Evolutionary conservation across 2,113 vertebrate genomes (phyloP).

Genomic region (Sturnira hondurensis): DNA sequence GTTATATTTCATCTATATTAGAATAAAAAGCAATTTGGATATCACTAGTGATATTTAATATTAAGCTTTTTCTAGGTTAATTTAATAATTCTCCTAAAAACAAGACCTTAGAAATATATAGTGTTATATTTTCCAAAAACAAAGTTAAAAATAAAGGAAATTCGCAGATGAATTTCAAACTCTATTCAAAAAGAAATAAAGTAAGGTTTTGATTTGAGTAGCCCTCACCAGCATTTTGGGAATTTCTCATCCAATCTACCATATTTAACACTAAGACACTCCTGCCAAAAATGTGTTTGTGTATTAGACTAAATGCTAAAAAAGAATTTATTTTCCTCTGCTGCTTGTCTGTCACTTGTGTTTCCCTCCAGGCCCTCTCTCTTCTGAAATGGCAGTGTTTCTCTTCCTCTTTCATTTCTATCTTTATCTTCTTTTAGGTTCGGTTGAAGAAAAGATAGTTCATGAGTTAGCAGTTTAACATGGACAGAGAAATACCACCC

Average conservation of each 20-base stretch:
- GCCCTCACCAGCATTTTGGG: not conserved
- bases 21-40: conserved; percentile 36
- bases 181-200: not conserved
- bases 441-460: not conserved
- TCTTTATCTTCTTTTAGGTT: not conserved
- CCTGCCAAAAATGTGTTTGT: not conserved
- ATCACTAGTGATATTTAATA: conserved; percentile 19
- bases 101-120: not conserved
- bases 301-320: not conserved
- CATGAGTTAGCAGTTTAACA: conserved; percentile 23
- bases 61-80: conserved; percentile 17
- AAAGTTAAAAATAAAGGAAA: not conserved
- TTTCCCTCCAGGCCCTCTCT: not conserved
- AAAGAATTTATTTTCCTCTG: not conserved
- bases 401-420: not conserved
- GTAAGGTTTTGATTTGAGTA: conserved; percentile 13
- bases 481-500: not conserved
- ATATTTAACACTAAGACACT: not conserved
- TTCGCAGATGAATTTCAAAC: conserved; percentile 15
- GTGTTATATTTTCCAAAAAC: not conserved
- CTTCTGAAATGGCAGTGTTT: conserved; percentile 16
- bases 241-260: not conserved
- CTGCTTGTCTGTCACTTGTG: not conserved
- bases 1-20: not conserved
- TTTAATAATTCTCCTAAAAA: not conserved